Evolutionary conservation across 1,140 invertebrate species (phyloP).

Genomic region (Orchestia grillus): DNA sequence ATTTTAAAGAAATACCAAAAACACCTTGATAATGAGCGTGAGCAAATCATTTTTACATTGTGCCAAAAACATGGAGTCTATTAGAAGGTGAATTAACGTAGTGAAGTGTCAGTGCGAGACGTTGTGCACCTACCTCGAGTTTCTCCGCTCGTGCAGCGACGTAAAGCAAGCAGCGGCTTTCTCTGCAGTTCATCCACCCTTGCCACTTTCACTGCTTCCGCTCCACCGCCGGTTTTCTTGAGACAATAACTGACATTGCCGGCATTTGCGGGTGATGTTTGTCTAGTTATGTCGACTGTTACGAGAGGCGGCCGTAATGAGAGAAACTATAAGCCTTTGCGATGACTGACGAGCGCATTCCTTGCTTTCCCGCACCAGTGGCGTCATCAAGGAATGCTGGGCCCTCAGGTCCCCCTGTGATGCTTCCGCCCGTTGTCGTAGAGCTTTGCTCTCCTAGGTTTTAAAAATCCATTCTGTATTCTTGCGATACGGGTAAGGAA

Average conservation of each 20-base stretch:
- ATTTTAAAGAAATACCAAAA: background rate
- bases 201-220: conserved; percentile 34
- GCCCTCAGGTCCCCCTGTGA: background rate
- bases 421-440: background rate
- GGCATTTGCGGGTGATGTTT: background rate
- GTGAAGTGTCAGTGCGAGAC: background rate
- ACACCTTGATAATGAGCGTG: too few relatives aligned
- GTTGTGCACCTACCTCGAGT: background rate
- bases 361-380: background rate
- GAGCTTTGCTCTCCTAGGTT: background rate
- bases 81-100: background rate
- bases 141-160: background rate
- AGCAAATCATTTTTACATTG: too few relatives aligned
- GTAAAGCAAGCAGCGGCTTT: background rate
- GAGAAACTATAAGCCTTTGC: background rate
- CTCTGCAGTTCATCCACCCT: conserved; percentile 28
- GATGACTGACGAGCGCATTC: conserved; percentile 5
- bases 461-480: background rate
- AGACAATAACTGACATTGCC: conserved; percentile 26
- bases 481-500: background rate
- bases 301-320: background rate
- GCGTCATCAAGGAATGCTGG: background rate
- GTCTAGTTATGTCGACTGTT: conserved; percentile 31
- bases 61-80: too few relatives aligned
- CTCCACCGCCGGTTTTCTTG: conserved; percentile 1